These are phyloP conservation scores for Muschampia plurimacula DNA, from an alignment of 2,888 invertebrate genomes.

Conservation along the genomic window DNA sequence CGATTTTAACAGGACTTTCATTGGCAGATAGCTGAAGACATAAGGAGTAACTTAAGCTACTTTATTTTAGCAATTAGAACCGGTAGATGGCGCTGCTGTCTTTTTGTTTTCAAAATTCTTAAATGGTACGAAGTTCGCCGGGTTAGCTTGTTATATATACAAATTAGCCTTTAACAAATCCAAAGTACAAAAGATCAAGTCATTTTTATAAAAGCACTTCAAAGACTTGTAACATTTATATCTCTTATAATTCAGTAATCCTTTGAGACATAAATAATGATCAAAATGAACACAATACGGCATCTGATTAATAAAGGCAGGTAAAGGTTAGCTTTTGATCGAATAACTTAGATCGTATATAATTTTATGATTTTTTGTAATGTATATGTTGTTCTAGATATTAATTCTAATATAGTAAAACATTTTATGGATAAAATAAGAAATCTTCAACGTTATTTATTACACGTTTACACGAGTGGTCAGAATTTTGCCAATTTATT, in stretches of 20 bases:
- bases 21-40: too few species aligned
- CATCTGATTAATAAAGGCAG: neutral
- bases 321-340: neutral
- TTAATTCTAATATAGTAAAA: neutral
- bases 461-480: neutral
- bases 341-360: too few species aligned
- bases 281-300: neutral
- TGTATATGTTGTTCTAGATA: too few species aligned
- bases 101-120: too few species aligned
- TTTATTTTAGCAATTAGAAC: too few species aligned
- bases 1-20: too few species aligned
- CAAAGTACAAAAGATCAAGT: neutral
- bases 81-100: too few species aligned
- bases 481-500: conserved; percentile 18
- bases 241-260: neutral
- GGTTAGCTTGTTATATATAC: neutral
- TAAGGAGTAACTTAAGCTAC: too few species aligned
- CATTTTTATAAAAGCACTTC: neutral
- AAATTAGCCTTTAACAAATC: neutral
- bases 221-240: neutral
- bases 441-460: neutral
- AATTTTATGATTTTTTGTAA: too few species aligned
- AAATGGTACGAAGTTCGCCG: too few species aligned
- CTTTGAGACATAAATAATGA: neutral
- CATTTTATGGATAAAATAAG: neutral